A percentile compares a stretch with the other conserved stretches of the same genome.
Conservation (phyloP, 2,113 vertebrate species). For the Peromyscus leucopus region DNA sequence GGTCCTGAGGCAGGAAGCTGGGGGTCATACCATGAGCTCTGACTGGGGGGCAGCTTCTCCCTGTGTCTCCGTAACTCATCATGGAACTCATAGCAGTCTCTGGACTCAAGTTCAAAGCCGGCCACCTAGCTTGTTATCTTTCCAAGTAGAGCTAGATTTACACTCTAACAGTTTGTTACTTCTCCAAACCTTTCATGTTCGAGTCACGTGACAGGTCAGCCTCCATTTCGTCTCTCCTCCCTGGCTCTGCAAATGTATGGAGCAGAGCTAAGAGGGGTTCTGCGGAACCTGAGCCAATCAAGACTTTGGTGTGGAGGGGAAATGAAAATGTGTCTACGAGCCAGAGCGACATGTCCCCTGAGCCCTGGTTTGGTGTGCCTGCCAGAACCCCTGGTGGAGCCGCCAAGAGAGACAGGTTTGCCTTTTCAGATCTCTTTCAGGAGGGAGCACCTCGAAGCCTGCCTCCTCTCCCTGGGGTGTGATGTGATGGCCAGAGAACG, state of each 20-base stretch:
- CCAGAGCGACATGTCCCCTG: neutral
- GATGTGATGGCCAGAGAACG: constrained; percentile 86
- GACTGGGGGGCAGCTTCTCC: neutral
- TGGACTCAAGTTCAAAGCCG: neutral
- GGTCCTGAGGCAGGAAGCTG: neutral
- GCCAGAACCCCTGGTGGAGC: neutral
- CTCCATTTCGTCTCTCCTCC: neutral
- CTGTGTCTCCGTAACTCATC: neutral
- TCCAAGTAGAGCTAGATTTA: constrained; percentile 2
- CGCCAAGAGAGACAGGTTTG: neutral
- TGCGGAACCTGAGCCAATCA: neutral
- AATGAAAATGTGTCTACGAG: neutral
- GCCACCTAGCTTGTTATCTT: neutral
- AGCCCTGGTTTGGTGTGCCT: neutral
- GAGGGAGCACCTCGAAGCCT: constrained; percentile 84
- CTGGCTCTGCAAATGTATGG: neutral
- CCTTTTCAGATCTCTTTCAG: constrained; percentile 84
- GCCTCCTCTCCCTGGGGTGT: constrained; percentile 85
- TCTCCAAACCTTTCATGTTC: constrained; percentile 4
- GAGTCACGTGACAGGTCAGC: neutral
- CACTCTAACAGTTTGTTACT: neutral
- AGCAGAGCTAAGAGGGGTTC: neutral
- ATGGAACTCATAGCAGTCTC: neutral
- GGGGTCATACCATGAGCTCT: neutral
- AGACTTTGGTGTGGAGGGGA: neutral